Conservation (phyloP, 2,113 vertebrate species). For the Saccopteryx leptura region DNA sequence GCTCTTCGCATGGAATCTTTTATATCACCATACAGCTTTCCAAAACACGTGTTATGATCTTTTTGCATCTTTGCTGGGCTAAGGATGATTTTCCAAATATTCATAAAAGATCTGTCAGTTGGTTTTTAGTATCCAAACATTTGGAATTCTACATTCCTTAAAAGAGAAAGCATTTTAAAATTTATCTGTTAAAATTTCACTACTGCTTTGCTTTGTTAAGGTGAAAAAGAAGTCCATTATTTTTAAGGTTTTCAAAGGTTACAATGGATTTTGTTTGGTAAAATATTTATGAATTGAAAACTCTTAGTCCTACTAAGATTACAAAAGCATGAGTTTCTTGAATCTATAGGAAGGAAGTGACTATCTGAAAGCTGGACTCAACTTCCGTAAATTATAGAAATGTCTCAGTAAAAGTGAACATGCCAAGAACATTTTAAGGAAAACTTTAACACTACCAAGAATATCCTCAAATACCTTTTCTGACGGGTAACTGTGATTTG, state of each 20-base stretch:
- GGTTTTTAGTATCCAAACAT: conserved; percentile 78
- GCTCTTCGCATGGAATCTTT: conserved; percentile 86
- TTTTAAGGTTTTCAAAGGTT: conserved; percentile 80
- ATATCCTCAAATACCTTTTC: conserved; percentile 8
- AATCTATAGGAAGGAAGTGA: neutral
- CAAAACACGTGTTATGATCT: conserved; percentile 85
- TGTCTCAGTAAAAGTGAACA: conserved; percentile 45
- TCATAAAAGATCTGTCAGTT: conserved; percentile 85
- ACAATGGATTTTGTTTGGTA: conserved; percentile 60
- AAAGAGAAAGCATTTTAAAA: conserved; percentile 69
- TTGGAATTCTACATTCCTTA: conserved; percentile 62
- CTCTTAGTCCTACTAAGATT: neutral
- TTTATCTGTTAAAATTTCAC: conserved; percentile 78
- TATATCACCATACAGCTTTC: conserved; percentile 86
- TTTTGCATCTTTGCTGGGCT: conserved; percentile 83
- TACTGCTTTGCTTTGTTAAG: conserved; percentile 55
- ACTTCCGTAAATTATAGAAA: conserved; percentile 32
- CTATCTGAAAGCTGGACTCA: conserved; percentile 41
- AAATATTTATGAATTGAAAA: conserved; percentile 67
- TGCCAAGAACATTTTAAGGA: conserved; percentile 34
- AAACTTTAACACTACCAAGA: neutral
- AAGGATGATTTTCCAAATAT: conserved; percentile 81
- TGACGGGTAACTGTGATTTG: neutral
- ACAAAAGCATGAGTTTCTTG: conserved; percentile 34
- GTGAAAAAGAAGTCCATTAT: conserved; percentile 70